Conservation (phyloP, 2,797 vertebrate species). For the Epinephelus coioides region DNA sequence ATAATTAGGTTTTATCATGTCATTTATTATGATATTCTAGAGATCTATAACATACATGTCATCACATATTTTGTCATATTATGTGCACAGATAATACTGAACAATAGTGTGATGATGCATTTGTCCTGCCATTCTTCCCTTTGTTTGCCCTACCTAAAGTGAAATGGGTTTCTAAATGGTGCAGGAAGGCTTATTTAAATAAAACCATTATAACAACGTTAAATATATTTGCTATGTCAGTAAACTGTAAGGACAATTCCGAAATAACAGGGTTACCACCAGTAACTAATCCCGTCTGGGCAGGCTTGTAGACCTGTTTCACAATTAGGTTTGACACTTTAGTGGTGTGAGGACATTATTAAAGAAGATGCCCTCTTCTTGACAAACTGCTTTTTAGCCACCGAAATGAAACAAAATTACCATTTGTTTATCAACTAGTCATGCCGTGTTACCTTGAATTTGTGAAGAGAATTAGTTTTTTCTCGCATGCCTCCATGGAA, state of each 20-base stretch:
- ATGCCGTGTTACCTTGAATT: too few species aligned
- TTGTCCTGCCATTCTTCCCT: not conserved
- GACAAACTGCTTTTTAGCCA: not conserved
- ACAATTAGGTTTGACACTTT: slow-evolving; percentile 4
- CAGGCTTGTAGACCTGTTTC: not conserved
- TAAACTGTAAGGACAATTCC: not conserved
- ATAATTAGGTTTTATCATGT: not conserved
- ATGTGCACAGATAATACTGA: not conserved
- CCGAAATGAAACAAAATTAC: not conserved
- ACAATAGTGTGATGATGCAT: not conserved
- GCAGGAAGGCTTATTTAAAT: not conserved
- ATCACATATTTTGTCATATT: not conserved
- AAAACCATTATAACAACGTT: not conserved
- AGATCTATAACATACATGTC: not conserved
- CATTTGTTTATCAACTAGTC: too few species aligned
- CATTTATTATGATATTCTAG: not conserved
- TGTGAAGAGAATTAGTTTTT: too few species aligned
- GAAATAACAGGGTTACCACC: not conserved
- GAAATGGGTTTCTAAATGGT: not conserved
- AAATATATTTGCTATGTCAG: not conserved
- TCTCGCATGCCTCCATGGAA: too few species aligned
- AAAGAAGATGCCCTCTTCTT: not conserved
- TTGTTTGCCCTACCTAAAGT: not conserved
- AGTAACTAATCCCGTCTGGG: not conserved
- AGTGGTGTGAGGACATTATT: not conserved